These are phyloP conservation scores for Acanthurus lineatus DNA, from an alignment of 2,797 vertebrate species.

Conservation along the genomic window DNA sequence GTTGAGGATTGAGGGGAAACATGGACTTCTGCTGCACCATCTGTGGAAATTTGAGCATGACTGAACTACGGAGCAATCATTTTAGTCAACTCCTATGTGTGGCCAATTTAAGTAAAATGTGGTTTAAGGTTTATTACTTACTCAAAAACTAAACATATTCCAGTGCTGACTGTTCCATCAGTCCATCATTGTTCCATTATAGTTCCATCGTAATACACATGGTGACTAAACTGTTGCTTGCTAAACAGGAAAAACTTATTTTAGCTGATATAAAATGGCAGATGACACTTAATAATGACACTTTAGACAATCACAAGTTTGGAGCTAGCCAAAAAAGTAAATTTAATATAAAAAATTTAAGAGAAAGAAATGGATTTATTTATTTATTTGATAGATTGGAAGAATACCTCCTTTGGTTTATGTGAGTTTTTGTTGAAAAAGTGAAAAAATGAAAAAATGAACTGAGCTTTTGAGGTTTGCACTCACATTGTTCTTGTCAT, in stretches of 20 bases:
- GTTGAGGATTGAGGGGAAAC: slow-evolving; percentile 21
- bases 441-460: too few relatives aligned
- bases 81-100: not conserved
- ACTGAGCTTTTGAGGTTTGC: too few relatives aligned
- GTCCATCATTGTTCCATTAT: not conserved
- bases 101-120: not conserved
- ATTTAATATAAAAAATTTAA: too few relatives aligned
- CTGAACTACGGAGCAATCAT: slow-evolving; percentile 3
- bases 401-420: not conserved
- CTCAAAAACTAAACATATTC: not conserved
- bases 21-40: slow-evolving; percentile 70
- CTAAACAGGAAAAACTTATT: not conserved
- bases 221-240: not conserved
- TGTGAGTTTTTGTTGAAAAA: too few relatives aligned
- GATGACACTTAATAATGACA: not conserved
- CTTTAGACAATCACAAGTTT: too few relatives aligned
- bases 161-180: not conserved
- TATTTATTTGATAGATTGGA: not conserved
- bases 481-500: too few relatives aligned
- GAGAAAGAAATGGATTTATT: too few relatives aligned
- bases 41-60: slow-evolving; percentile 62
- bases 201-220: not conserved
- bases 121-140: not conserved
- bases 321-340: too few relatives aligned
- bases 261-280: not conserved